Evolutionary conservation across 2,113 vertebrate species (phyloP).

Genomic region (Hippocampus zosterae): DNA sequence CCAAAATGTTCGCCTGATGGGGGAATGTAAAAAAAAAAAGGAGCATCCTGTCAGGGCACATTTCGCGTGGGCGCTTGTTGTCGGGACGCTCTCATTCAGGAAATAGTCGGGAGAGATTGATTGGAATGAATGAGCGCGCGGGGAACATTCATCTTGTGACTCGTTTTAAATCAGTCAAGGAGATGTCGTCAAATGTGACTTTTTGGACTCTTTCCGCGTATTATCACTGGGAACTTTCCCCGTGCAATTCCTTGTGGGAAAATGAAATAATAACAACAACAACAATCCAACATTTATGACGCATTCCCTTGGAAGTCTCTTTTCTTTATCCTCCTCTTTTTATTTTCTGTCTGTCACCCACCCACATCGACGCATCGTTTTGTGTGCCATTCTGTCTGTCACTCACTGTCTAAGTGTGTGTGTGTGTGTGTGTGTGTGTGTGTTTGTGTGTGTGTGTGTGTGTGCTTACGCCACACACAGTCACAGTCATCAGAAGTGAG

Average conservation of each 20-base stretch:
- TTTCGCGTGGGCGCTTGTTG: too few species aligned
- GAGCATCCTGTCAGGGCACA: too few species aligned
- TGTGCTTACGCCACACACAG: constrained; percentile 7
- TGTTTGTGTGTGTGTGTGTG: constrained; percentile 8
- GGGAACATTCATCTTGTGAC: not conserved
- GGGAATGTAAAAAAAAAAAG: too few species aligned
- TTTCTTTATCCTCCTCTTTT: constrained; percentile 21
- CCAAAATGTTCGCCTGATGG: too few species aligned
- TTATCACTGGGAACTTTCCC: not conserved
- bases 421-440: constrained; percentile 20
- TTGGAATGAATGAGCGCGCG: not conserved
- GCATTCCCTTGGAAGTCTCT: not conserved
- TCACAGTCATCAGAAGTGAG: not conserved
- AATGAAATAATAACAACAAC: constrained; percentile 21
- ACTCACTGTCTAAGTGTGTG: too few species aligned
- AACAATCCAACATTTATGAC: not conserved
- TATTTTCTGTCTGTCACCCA: constrained; percentile 41
- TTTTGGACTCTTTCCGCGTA: too few species aligned
- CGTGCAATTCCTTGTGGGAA: not conserved
- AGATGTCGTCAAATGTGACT: not conserved
- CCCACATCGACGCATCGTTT: constrained; percentile 10
- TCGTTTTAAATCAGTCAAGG: not conserved
- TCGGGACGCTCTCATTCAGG: too few species aligned
- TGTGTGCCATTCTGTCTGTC: constrained; percentile 8
- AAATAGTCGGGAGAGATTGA: not conserved